phyloP scores from a whole-genome alignment of 2,113 vertebrate species.

The Pterocles burchelli region DNA sequence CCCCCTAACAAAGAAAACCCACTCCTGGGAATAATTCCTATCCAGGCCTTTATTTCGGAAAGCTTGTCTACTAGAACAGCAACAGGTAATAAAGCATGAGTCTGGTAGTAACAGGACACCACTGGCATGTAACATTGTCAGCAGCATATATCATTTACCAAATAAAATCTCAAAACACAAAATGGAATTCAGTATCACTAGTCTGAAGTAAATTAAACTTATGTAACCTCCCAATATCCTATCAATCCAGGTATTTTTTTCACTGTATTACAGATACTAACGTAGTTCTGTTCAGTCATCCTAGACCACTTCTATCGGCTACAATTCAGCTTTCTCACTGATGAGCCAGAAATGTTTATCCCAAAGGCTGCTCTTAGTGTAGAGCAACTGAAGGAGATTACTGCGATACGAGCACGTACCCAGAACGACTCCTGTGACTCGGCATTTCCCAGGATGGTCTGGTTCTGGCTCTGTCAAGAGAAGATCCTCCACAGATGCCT shows the following conservation, averaged over 20 bases:
- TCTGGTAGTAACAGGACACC: background rate
- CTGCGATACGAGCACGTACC: constrained; percentile 69
- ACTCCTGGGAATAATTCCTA: background rate
- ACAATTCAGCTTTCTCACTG: background rate
- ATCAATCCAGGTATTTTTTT: background rate
- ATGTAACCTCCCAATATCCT: fast-evolving
- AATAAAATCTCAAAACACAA: background rate
- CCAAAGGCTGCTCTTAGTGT: background rate
- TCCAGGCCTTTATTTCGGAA: fast-evolving
- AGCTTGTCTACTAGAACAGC: background rate
- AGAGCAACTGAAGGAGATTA: background rate
- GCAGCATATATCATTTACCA: background rate
- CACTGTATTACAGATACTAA: background rate
- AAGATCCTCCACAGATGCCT: constrained; percentile 91
- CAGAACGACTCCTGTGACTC: constrained; percentile 83
- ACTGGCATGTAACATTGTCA: fast-evolving
- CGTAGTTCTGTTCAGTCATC: background rate
- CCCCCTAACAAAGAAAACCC: background rate
- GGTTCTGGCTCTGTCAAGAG: constrained; percentile 80
- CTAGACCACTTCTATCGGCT: fast-evolving
- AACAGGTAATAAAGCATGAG: background rate
- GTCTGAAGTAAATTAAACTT: background rate
- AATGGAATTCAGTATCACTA: background rate
- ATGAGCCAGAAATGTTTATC: background rate
- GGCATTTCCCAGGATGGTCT: constrained; percentile 76